Evolutionary conservation across 2,888 invertebrate species (phyloP), one percentile per base, ranked within the genome.

Genomic region (Gnatocerus cornutus): DNA sequence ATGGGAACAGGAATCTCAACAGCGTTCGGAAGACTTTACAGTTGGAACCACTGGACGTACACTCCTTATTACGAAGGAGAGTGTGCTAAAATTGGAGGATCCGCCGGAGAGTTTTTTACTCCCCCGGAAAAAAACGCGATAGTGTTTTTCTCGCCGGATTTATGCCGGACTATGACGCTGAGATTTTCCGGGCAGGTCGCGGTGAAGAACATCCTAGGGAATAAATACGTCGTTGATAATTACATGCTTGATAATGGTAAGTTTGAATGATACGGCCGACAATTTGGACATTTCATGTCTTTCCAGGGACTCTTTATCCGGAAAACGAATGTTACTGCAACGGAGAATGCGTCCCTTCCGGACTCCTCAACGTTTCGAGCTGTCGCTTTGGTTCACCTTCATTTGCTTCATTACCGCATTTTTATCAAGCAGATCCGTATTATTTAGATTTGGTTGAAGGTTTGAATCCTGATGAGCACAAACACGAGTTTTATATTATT

Each of bases 351-450:
- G 86, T 87, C 10, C 93, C 93, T 70, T 88, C 89, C 0, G 95
- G 95, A 0, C 87, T 91, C 27, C 87, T 94, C 83, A 93, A 94
- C 84, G 89, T 93, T n/a, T 92, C 93, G 0, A 86, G 91, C 0
- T 95, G 94, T 76, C 89, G 93, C 59, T 92, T 87, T 79, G 94
- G 93, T 4, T 92, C 95, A 0, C 96, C 97, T 0, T 91, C 93
- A 0, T 94, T 93, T 81, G 89, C 94, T 74, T 93, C 95, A 0
- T 89, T 93, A 75, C 97, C 97, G 0, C 95, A 96, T 85, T 96
- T 94, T 84, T 87, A 91, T 79, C 88, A 91, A 76, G 96, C 89
- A 0, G 95, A 95, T 85, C 89, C 90, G 0, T 86, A 84, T 70
- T 91, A 93, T 71, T 74, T 86, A 8, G 85, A 90, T 9, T 86